Conservation (phyloP, 2,113 vertebrate species). For the Passer domesticus region DNA sequence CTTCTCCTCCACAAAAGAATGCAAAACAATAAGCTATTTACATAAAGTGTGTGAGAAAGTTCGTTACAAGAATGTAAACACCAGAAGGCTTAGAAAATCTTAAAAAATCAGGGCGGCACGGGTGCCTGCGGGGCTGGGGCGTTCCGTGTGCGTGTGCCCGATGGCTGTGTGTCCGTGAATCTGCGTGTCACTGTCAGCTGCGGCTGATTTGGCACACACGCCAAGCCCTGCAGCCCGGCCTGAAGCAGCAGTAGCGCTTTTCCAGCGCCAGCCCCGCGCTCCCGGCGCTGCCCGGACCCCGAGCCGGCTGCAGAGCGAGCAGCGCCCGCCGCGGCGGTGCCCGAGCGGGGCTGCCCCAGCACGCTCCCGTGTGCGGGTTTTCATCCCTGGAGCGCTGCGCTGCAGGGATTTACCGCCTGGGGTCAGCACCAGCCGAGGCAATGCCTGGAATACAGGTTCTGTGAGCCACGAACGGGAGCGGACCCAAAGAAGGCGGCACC, state of each 20-base stretch:
- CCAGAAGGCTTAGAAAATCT: too few relatives aligned
- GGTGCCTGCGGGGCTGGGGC: not conserved
- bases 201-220: not conserved
- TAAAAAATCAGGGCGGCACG: too few relatives aligned
- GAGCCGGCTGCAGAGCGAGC: accelerated
- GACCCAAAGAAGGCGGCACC: accelerated
- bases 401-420: not conserved
- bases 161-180: accelerated
- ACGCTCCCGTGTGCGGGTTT: accelerated
- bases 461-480: accelerated
- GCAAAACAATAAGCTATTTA: too few relatives aligned
- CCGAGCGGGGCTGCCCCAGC: accelerated
- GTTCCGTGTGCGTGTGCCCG: accelerated
- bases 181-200: not conserved
- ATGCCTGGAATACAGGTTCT: accelerated
- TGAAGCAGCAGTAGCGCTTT: accelerated
- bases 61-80: too few relatives aligned
- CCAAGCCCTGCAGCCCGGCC: not conserved
- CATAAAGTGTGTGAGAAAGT: too few relatives aligned
- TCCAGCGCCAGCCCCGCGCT: accelerated
- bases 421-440: not conserved
- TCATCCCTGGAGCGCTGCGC: accelerated
- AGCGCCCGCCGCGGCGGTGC: accelerated
- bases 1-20: too few relatives aligned
- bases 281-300: accelerated